A percentile compares a stretch with the other conserved stretches of the same genome.
Conservation (phyloP, 2,113 vertebrate genomes). For the Gnathonemus longibarbis region DNA sequence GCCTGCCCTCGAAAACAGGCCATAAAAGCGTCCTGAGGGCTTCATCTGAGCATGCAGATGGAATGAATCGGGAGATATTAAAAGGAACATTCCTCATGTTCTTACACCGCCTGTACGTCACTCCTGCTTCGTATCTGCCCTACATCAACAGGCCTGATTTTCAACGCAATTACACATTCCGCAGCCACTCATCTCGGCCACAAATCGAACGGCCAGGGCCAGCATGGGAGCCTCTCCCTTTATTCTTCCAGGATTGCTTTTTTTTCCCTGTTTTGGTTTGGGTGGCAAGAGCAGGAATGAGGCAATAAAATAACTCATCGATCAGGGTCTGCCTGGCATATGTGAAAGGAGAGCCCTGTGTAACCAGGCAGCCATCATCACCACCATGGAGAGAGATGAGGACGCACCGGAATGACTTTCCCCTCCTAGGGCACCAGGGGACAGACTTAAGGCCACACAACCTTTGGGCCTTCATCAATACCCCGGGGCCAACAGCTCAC, state of each 20-base stretch:
- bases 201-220: background rate
- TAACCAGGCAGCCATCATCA: background rate
- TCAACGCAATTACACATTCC: background rate
- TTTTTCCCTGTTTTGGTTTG: background rate
- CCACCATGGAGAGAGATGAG: background rate
- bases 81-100: conserved; percentile 29
- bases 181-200: background rate
- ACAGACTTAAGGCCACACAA: background rate
- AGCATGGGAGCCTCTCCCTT: background rate
- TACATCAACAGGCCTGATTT: background rate
- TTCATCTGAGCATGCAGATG: conserved; percentile 20
- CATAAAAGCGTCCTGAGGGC: background rate
- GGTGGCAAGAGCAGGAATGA: background rate
- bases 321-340: background rate
- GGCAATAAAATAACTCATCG: background rate
- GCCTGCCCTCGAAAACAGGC: background rate
- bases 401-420: background rate
- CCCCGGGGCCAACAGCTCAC: conserved; percentile 45
- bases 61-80: conserved; percentile 26
- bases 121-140: background rate
- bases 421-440: background rate
- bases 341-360: background rate
- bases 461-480: background rate
- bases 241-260: background rate
- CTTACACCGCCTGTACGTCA: conserved; percentile 9